Evolutionary conservation across 2,888 invertebrate genomes (phyloP), one percentile per base, ranked within the genome.

Genomic region (Drosophila maculinotata): DNA sequence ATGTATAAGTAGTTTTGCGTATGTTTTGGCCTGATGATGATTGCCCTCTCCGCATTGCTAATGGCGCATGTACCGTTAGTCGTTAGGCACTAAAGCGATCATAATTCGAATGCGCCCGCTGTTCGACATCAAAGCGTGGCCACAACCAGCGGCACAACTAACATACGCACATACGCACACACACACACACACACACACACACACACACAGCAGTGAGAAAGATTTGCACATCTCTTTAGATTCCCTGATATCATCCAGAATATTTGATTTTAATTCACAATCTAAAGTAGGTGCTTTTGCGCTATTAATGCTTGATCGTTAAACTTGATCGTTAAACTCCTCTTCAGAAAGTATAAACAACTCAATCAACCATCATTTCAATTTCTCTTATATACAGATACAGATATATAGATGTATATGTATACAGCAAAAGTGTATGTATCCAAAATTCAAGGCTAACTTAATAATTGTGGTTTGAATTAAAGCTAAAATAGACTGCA

Each of bases 71-170:
- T 70, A 78, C 80, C 80, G 80, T 82, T 80, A 82, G 66, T 45
- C 69, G 81, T 79, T 79, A 81, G 69, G 73, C 79, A 68, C 62
- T 68, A 80, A 78, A 80, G 82, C 73, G 73, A 65, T 78, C 78
- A 82, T 68, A 80, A 81, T 71, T 75, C 74, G 70, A 44, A 36
- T 36, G 28, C 33, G 52, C 38, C 42, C 38, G 48, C 31, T 41
- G 38, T 28, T 60, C 52, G 38, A 47, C 68, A 71, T 64, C 42
- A 59, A 53, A 64, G 26, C 53, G 62, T 25, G 53, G 38, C 49
- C 41, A 56, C 39, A 41, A 23, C 25, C 25, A 28, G 41, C 6
- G 4, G 9, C 44, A 38, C 39, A 49, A 9, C 8, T 30, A 28
- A 1, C 28, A 25, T 4, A 20, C 38, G n/a, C n/a, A n/a, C n/a